These are phyloP conservation scores for Crossaster papposus DNA, from an alignment of 53 echinoderm and acorn worm genomes.

Conservation along the genomic window DNA sequence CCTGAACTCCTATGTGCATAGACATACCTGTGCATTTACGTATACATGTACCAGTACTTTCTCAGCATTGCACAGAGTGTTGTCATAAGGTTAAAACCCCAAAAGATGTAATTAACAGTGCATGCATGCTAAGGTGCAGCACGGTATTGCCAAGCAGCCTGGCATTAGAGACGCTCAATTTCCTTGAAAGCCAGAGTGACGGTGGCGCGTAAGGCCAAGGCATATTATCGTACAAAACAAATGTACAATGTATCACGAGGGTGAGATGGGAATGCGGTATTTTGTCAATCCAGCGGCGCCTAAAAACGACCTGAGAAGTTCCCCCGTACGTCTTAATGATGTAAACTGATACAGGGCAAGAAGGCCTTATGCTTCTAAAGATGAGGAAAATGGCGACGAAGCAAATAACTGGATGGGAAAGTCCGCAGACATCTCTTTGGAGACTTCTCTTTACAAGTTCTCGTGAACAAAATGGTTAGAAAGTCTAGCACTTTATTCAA, in stretches of 20 bases:
- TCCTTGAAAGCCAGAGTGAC: not conserved
- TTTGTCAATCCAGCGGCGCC: not conserved
- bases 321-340: conserved; percentile 35
- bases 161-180: not conserved
- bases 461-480: too few species aligned
- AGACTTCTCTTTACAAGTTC: too few species aligned
- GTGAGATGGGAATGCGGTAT: not conserved
- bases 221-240: not conserved
- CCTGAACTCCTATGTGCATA: not conserved
- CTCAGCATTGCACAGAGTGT: too few species aligned
- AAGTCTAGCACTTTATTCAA: too few species aligned
- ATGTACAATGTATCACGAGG: not conserved
- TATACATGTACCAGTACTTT: too few species aligned
- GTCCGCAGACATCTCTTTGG: too few species aligned
- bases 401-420: not conserved
- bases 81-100: too few species aligned
- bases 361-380: not conserved
- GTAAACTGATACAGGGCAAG: conserved; percentile 22
- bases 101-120: not conserved
- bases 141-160: not conserved
- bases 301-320: not conserved
- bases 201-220: not conserved
- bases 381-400: not conserved
- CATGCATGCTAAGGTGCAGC: not conserved
- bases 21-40: too few species aligned